Evolutionary conservation across 2,797 vertebrate genomes (phyloP).

Genomic region (Linurgus olivaceus): DNA sequence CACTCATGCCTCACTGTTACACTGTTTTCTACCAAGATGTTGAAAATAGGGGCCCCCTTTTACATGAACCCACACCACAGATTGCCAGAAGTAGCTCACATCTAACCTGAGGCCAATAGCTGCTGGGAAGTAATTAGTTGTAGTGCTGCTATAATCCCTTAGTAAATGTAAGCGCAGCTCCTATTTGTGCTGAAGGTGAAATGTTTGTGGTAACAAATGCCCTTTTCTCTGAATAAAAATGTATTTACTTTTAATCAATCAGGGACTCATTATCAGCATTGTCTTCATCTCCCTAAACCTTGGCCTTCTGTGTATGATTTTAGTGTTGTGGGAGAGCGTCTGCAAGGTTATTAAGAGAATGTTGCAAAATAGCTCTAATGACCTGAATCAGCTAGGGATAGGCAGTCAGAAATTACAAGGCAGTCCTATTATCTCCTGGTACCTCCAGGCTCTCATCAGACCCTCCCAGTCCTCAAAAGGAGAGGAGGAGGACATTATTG

Average conservation of each 20-base stretch:
- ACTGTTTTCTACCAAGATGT: conserved; percentile 38
- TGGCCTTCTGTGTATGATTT: conserved; percentile 58
- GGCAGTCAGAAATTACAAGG: not conserved
- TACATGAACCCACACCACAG: conserved; percentile 50
- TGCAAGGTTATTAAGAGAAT: conserved; percentile 69
- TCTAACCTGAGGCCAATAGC: conserved; percentile 73
- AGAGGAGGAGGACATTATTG: not conserved
- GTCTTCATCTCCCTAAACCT: conserved; percentile 73
- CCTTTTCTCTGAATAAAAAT: conserved; percentile 76
- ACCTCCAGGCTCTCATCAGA: not conserved
- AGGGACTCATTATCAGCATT: conserved; percentile 76
- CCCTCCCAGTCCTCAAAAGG: not conserved
- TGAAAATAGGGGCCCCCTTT: conserved; percentile 16
- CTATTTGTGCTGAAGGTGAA: conserved; percentile 77
- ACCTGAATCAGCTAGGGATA: conserved; percentile 52
- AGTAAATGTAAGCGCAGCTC: conserved; percentile 72
- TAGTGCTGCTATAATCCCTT: conserved; percentile 69
- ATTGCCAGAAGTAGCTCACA: conserved; percentile 61
- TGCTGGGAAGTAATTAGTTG: conserved; percentile 80
- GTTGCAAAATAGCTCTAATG: conserved; percentile 66
- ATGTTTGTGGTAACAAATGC: conserved; percentile 77
- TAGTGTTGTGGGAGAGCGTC: not conserved
- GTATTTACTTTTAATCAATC: conserved; percentile 80
- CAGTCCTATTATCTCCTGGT: not conserved
- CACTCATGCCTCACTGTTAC: not conserved